Percentiles rank a stretch among this genome's conserved stretches.
These are phyloP conservation scores for Telenomus remus DNA, from an alignment of 1,140 invertebrate genomes.

Conservation along the genomic window DNA sequence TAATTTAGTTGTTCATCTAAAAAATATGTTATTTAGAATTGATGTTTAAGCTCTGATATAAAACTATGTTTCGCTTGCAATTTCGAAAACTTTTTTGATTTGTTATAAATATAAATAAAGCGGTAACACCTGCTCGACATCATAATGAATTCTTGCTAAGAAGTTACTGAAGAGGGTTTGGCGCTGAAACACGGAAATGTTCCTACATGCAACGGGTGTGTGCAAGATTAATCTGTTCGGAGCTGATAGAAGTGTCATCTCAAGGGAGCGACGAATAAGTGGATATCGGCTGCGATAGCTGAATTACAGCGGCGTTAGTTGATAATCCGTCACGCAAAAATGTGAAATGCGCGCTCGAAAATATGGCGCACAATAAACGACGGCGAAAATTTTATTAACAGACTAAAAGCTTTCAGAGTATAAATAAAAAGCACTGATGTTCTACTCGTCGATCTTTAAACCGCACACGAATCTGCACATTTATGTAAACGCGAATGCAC, in stretches of 20 bases:
- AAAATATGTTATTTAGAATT: too few relatives aligned
- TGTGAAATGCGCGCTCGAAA: slow-evolving; percentile 7
- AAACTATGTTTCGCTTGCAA: too few relatives aligned
- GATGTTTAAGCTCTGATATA: too few relatives aligned
- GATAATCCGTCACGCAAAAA: neutral
- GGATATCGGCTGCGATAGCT: slow-evolving; percentile 38
- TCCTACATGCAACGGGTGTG: slow-evolving; percentile 17
- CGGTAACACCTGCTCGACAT: too few relatives aligned
- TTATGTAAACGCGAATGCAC: too few relatives aligned
- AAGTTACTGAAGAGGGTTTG: too few relatives aligned
- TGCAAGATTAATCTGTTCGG: slow-evolving; percentile 45
- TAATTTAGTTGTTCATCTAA: too few relatives aligned
- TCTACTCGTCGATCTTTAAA: neutral
- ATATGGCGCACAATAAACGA: neutral
- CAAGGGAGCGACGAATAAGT: slow-evolving; percentile 35
- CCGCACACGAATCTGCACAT: slow-evolving; percentile 3
- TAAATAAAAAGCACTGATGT: neutral
- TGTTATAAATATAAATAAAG: too few relatives aligned
- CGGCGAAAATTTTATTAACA: slow-evolving; percentile 12
- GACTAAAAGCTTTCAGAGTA: slow-evolving; percentile 3
- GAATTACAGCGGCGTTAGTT: too few relatives aligned
- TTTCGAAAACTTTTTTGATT: too few relatives aligned
- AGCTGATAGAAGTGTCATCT: slow-evolving; percentile 47
- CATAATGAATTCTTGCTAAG: too few relatives aligned
- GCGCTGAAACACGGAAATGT: slow-evolving; percentile 14